A percentile compares a stretch with the other conserved stretches of the same genome.
Conservation (phyloP, 2,888 invertebrate genomes). For the Zootermopsis nevadensis region DNA sequence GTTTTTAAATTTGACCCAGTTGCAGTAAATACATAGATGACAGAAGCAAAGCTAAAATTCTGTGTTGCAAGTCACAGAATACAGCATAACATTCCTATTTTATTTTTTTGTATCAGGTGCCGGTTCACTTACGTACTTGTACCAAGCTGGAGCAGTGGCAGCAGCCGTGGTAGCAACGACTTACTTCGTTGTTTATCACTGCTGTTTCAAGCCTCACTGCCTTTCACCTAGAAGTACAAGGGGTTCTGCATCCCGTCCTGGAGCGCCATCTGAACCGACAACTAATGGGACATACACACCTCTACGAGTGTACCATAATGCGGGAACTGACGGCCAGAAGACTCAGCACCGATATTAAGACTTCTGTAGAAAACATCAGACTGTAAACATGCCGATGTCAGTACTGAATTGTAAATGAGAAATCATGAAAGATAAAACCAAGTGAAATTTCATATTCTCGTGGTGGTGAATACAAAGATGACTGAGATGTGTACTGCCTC, state of each 20-base stretch:
- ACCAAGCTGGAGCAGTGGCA: constrained; percentile 74
- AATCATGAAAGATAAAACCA: no score
- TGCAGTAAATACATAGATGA: no score
- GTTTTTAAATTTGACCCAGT: no score
- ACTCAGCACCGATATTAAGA: constrained; percentile 83
- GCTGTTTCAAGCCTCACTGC: constrained; percentile 79
- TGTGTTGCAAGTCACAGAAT: no score
- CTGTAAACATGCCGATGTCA: no score
- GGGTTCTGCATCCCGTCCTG: constrained; percentile 16
- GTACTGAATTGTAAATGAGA: no score
- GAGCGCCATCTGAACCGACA: constrained; percentile 70
- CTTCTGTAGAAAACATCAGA: neutral
- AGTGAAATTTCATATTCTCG: no score
- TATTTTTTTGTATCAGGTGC: neutral
- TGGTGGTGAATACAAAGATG: no score
- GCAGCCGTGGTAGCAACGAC: constrained; percentile 74
- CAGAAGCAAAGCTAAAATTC: no score
- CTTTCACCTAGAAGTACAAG: constrained; percentile 61
- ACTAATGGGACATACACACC: constrained; percentile 81
- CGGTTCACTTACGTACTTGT: constrained; percentile 57
- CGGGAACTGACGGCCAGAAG: constrained; percentile 81
- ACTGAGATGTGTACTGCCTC: no score
- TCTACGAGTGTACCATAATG: constrained; percentile 83
- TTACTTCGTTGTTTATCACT: constrained; percentile 80
- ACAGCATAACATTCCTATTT: neutral